phyloP scores from a whole-genome alignment of 2,113 vertebrate species.

The Pelecanoides urinatrix region DNA sequence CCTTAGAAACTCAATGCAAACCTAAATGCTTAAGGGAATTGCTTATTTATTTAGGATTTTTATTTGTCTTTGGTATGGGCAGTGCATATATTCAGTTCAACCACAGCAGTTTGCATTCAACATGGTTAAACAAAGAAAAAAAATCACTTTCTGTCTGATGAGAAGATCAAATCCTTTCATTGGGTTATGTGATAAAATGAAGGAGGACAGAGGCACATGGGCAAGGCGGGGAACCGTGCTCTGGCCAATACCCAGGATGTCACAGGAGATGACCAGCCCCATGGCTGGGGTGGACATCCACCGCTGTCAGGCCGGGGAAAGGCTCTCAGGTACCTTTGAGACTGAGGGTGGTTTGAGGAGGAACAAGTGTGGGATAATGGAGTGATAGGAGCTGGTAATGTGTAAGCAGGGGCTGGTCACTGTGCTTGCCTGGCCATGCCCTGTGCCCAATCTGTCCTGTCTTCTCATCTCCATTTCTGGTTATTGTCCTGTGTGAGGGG shows the following conservation, averaged over 20 bases:
- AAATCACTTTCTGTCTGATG: not conserved
- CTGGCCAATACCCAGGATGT: not conserved
- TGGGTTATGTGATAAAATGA: not conserved
- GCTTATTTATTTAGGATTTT: not conserved
- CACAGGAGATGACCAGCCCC: not conserved
- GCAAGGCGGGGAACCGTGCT: accelerated
- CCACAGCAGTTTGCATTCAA: not conserved
- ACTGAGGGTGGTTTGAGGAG: not conserved
- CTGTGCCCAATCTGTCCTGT: not conserved
- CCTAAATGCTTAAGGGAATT: not conserved
- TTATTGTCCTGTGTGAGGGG: not conserved
- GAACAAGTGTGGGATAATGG: not conserved
- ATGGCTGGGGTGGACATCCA: not conserved
- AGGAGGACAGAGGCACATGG: not conserved
- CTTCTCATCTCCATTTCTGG: not conserved
- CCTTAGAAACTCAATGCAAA: not conserved
- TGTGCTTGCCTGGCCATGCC: not conserved
- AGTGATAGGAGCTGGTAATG: not conserved
- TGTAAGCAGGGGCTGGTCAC: not conserved
- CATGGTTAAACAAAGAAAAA: not conserved
- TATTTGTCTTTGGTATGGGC: not conserved
- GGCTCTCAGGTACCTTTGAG: not conserved
- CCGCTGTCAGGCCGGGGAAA: not conserved
- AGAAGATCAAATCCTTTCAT: not conserved
- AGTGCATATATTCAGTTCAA: not conserved